Evolutionary conservation across 2,113 vertebrate genomes (phyloP).

Genomic region (Gallinago paraguaiae): DNA sequence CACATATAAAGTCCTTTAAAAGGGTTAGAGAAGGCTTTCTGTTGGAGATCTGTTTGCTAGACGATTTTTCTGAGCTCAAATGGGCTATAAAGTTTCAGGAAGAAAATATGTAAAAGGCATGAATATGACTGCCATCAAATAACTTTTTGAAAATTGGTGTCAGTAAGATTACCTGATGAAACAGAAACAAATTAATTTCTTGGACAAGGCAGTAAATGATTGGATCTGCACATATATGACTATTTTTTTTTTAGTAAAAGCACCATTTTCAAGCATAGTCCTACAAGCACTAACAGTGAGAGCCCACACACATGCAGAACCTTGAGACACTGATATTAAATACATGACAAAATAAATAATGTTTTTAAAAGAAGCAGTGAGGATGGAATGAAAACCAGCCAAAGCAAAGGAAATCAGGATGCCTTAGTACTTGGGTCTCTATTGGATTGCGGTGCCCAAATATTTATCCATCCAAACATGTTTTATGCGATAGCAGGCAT

Average conservation of each 20-base stretch:
- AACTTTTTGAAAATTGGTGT: not conserved
- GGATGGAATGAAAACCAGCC: not conserved
- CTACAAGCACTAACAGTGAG: not conserved
- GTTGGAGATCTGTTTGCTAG: not conserved
- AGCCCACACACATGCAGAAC: not conserved
- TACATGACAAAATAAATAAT: not conserved
- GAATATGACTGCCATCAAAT: not conserved
- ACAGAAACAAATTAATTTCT: not conserved
- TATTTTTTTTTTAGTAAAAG: not conserved
- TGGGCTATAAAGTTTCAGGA: not conserved
- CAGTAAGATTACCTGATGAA: not conserved
- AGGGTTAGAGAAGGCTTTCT: not conserved
- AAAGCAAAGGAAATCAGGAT: not conserved
- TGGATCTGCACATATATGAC: not conserved
- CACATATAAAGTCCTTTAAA: not conserved
- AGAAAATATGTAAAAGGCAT: not conserved
- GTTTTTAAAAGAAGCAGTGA: not conserved
- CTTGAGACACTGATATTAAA: not conserved
- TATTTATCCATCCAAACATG: not conserved
- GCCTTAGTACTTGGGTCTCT: not conserved
- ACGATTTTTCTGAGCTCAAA: not conserved
- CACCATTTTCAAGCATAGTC: not conserved
- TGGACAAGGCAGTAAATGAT: not conserved
- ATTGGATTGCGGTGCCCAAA: not conserved
- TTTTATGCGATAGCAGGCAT: not conserved